Evolutionary conservation across 2,888 invertebrate species (phyloP).

Genomic region (Rhamphomyia laevipes): DNA sequence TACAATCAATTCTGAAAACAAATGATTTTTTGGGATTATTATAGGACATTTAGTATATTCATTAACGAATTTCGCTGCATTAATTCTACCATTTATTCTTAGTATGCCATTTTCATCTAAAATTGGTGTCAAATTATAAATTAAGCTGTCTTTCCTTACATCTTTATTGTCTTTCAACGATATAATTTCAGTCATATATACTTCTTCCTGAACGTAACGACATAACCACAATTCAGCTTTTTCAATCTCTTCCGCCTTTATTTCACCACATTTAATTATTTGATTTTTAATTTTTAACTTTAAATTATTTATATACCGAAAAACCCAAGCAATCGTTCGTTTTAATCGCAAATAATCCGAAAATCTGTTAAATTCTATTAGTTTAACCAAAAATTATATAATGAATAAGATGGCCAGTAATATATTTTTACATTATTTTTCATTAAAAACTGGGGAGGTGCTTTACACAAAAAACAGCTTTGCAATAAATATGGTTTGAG

Average conservation of each 20-base stretch:
- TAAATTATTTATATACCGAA: not conserved
- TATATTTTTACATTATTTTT: no score
- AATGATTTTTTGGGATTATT: constrained; percentile 6
- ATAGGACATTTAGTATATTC: not conserved
- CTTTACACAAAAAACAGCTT: no score
- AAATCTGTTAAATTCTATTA: constrained; percentile 5
- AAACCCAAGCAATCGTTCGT: constrained; percentile 1
- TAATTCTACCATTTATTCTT: constrained; percentile 2
- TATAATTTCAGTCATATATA: not conserved
- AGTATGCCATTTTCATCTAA: constrained; percentile 1
- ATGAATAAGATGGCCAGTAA: no score
- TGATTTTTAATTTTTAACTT: no score
- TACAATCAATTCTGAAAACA: constrained; percentile 6
- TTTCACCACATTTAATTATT: not conserved
- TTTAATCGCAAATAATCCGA: constrained; percentile 9
- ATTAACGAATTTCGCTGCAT: not conserved
- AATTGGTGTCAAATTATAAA: constrained; percentile 2
- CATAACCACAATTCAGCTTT: constrained; percentile 3
- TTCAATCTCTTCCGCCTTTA: not conserved
- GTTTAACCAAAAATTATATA: no score
- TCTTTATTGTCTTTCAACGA: not conserved
- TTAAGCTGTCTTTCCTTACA: constrained; percentile 2
- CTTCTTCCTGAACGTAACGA: not conserved
- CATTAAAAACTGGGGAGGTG: no score
- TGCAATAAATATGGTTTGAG: no score